A percentile compares a stretch with the other conserved stretches of the same genome.
These are phyloP conservation scores for Tetragonula carbonaria DNA, from an alignment of 2,888 invertebrate species.

Conservation along the genomic window DNA sequence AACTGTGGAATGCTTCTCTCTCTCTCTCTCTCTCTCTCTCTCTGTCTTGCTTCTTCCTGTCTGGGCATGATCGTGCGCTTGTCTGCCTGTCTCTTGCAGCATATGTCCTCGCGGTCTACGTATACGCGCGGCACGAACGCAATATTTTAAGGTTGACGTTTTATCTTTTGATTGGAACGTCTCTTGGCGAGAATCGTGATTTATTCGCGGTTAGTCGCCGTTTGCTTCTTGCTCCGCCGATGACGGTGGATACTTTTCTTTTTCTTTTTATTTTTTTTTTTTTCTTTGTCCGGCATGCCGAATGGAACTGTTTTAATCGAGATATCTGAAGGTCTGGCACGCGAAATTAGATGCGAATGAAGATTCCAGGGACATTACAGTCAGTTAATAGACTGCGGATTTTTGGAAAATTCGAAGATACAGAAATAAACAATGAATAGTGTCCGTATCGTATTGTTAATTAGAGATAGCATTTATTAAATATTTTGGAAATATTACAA, in stretches of 20 bases:
- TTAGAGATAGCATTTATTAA: no score
- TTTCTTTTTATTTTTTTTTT: no score
- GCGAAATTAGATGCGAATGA: background rate
- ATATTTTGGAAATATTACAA: no score
- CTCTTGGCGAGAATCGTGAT: background rate
- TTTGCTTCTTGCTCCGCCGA: background rate
- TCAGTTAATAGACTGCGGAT: no score
- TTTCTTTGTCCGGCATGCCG: background rate
- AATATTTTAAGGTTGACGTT: conserved; percentile 26
- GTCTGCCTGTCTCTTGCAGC: conserved; percentile 18
- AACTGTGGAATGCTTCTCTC: conserved; percentile 12
- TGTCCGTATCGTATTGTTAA: no score
- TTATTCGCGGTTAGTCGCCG: background rate
- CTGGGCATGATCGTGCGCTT: background rate
- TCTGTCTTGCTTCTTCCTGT: conserved; percentile 2
- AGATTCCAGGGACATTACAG: background rate
- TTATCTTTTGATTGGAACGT: background rate
- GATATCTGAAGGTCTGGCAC: background rate
- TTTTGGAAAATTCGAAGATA: no score
- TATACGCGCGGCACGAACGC: background rate
- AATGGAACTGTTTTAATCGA: background rate
- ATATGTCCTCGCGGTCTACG: conserved; percentile 7
- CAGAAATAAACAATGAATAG: no score
- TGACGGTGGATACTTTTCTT: background rate
- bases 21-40: no score